Percentiles rank a stretch among this genome's conserved stretches.
Conservation (phyloP, 2,113 vertebrate genomes). For the Crocuta crocuta region DNA sequence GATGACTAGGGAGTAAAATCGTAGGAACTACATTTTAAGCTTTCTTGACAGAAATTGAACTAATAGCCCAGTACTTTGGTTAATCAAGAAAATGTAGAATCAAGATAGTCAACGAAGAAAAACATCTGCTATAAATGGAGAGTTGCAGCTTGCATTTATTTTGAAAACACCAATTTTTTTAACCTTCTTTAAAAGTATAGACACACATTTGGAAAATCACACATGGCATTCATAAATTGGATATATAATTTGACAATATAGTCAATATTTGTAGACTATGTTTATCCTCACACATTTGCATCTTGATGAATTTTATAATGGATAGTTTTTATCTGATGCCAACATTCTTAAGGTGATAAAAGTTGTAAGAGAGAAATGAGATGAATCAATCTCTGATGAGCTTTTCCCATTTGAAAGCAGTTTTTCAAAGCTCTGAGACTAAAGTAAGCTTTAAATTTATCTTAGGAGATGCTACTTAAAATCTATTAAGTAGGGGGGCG, state of each 20-base stretch:
- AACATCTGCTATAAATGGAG: background rate
- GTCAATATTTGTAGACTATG: background rate
- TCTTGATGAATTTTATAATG: conserved; percentile 8
- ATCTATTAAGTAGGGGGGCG: background rate
- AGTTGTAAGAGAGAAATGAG: background rate
- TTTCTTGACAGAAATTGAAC: conserved; percentile 7
- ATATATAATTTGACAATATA: background rate
- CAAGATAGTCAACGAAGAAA: background rate
- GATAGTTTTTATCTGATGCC: background rate
- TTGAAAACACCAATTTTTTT: conserved; percentile 16
- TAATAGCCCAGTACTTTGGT: background rate
- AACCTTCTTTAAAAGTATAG: conserved; percentile 16
- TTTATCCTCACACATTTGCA: background rate
- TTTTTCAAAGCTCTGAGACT: conserved; percentile 3
- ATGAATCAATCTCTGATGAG: background rate
- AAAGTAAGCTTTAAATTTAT: background rate
- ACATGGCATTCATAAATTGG: background rate
- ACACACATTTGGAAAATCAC: background rate
- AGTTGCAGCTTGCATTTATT: conserved; percentile 6
- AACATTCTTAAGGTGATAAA: background rate
- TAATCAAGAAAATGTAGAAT: conserved; percentile 22
- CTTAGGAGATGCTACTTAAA: background rate
- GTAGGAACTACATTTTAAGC: background rate
- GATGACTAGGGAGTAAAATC: background rate
- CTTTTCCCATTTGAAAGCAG: background rate